These are phyloP conservation scores for Bradypodion ventrale DNA, from an alignment of 2,797 vertebrate genomes.

Conservation along the genomic window DNA sequence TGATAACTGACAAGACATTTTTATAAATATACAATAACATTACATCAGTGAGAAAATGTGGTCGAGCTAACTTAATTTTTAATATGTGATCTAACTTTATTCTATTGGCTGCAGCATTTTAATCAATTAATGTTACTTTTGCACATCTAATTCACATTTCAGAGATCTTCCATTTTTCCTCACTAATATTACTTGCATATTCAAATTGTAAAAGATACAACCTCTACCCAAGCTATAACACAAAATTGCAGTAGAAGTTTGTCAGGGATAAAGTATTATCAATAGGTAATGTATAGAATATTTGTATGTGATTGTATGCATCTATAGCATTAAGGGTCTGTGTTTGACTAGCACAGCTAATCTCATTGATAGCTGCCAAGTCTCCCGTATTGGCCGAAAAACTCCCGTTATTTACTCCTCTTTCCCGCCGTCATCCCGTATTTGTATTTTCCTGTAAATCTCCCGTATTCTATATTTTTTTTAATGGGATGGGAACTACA, in stretches of 20 bases:
- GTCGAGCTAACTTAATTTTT: slow-evolving; percentile 4
- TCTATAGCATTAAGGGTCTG: too few relatives aligned
- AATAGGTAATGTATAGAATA: too few relatives aligned
- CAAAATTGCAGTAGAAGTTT: not conserved
- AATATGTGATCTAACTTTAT: not conserved
- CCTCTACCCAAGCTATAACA: not conserved
- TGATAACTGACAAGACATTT: slow-evolving; percentile 32
- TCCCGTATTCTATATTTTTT: too few relatives aligned
- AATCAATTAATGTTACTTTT: not conserved
- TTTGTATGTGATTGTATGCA: too few relatives aligned
- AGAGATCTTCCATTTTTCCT: slow-evolving; percentile 2
- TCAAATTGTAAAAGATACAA: not conserved
- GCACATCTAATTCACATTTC: not conserved
- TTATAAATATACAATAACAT: not conserved
- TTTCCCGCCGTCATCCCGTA: too few relatives aligned
- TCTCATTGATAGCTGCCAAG: too few relatives aligned
- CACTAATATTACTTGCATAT: not conserved
- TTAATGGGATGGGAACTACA: too few relatives aligned
- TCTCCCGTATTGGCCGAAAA: too few relatives aligned
- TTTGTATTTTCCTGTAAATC: too few relatives aligned
- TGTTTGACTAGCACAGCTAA: too few relatives aligned
- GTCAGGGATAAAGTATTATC: too few relatives aligned
- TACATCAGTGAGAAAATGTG: slow-evolving; percentile 11
- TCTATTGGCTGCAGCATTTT: slow-evolving; percentile 3
- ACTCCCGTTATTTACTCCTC: too few relatives aligned